phyloP scores from a whole-genome alignment of 2,113 vertebrate genomes.

The Pteropus alecto region DNA sequence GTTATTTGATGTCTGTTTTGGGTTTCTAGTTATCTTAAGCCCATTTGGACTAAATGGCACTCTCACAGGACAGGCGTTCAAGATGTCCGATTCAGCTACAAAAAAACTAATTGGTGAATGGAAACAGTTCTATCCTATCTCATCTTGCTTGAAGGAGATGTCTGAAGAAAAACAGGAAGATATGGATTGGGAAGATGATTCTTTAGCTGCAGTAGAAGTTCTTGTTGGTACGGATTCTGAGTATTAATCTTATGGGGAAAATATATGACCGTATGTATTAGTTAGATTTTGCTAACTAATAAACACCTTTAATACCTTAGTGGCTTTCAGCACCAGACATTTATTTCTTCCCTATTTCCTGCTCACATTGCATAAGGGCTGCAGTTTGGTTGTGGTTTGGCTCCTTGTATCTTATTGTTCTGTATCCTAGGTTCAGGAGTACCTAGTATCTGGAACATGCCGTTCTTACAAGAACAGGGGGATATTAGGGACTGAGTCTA shows the following conservation, averaged over 20 bases:
- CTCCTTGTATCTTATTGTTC: slow-evolving; percentile 5
- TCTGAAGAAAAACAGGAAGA: slow-evolving; percentile 93
- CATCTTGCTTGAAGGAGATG: slow-evolving; percentile 90
- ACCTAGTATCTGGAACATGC: not conserved
- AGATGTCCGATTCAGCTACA: slow-evolving; percentile 96
- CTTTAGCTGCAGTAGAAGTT: slow-evolving; percentile 97
- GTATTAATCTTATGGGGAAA: slow-evolving; percentile 28
- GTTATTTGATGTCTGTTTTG: slow-evolving; percentile 52
- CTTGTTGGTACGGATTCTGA: slow-evolving; percentile 91
- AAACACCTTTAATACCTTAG: not conserved
- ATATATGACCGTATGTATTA: not conserved
- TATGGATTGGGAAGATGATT: slow-evolving; percentile 99
- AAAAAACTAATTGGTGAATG: slow-evolving; percentile 98
- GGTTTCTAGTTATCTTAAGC: slow-evolving; percentile 93
- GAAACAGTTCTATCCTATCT: slow-evolving; percentile 99
- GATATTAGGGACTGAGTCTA: not conserved
- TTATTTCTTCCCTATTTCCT: slow-evolving; percentile 32
- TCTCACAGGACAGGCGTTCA: slow-evolving; percentile 98
- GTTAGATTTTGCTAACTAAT: slow-evolving; percentile 51
- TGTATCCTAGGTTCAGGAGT: not conserved
- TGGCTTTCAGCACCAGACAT: slow-evolving; percentile 29
- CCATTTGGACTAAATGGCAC: slow-evolving; percentile 98
- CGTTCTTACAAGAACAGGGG: slow-evolving; percentile 38
- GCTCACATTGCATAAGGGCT: not conserved
- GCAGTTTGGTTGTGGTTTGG: not conserved